phyloP scores from a whole-genome alignment of 2,888 invertebrate species.

The Clepsis dumicolana region DNA sequence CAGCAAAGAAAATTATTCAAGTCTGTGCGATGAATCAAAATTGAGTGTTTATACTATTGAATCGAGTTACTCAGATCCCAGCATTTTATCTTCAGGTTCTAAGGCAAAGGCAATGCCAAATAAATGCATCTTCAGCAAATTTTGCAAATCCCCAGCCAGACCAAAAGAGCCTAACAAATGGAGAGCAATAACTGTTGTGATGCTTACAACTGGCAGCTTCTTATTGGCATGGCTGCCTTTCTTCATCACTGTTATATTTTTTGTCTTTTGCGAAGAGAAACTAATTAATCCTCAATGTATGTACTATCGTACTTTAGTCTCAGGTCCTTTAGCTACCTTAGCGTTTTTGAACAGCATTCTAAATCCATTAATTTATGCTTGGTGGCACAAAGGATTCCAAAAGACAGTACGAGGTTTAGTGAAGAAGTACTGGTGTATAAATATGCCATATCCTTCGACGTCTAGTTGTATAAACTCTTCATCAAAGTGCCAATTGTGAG shows the following conservation, averaged over 20 bases:
- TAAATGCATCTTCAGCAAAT: slow-evolving; percentile 41
- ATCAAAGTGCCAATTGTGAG: slow-evolving; percentile 4
- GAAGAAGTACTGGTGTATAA: slow-evolving; percentile 22
- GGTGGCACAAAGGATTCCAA: slow-evolving; percentile 90
- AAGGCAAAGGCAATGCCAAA: slow-evolving; percentile 33
- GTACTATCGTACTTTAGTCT: slow-evolving; percentile 78
- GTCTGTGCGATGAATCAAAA: slow-evolving; percentile 59
- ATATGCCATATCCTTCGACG: slow-evolving; percentile 9
- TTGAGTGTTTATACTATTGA: slow-evolving; percentile 67
- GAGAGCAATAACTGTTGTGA: slow-evolving; percentile 87
- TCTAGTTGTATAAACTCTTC: slow-evolving; percentile 24
- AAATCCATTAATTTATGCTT: slow-evolving; percentile 89
- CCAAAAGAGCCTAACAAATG: slow-evolving; percentile 80
- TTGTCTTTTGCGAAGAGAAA: slow-evolving; percentile 82
- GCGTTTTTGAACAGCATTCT: slow-evolving; percentile 87
- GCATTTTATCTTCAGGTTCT: slow-evolving; percentile 48
- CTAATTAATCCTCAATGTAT: slow-evolving; percentile 77
- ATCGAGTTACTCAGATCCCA: slow-evolving; percentile 54
- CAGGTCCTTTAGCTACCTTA: slow-evolving; percentile 86
- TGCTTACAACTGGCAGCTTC: slow-evolving; percentile 87
- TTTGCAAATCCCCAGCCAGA: slow-evolving; percentile 49
- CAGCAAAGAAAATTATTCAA: slow-evolving; percentile 46
- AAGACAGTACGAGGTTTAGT: slow-evolving; percentile 64
- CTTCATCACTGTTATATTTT: slow-evolving; percentile 85
- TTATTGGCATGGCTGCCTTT: slow-evolving; percentile 88